These are phyloP conservation scores for Sinosuthora webbiana DNA, from an alignment of 2,113 vertebrate genomes.

Conservation along the genomic window DNA sequence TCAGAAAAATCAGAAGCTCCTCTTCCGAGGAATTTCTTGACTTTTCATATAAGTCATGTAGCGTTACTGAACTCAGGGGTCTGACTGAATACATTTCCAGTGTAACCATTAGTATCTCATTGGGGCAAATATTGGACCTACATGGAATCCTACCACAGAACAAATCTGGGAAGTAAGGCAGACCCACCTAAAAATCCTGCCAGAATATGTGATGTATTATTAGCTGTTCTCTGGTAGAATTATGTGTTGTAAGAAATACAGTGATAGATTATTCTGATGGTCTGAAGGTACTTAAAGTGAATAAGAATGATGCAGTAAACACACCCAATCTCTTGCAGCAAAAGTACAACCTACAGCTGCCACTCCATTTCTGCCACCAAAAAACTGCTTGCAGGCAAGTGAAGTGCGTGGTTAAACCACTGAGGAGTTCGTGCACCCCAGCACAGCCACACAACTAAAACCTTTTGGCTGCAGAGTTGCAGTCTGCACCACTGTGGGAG, in stretches of 20 bases:
- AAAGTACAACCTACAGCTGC: neutral
- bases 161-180: neutral
- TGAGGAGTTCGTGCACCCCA: neutral
- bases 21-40: neutral
- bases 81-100: neutral
- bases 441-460: neutral
- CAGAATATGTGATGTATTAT: neutral
- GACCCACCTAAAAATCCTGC: neutral
- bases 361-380: neutral
- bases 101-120: neutral
- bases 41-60: neutral
- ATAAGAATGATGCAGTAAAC: rapidly evolving
- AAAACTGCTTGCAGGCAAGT: neutral
- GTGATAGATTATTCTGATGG: neutral
- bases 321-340: neutral
- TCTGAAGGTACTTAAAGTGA: neutral
- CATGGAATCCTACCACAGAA: neutral
- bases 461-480: neutral
- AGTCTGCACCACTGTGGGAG: neutral
- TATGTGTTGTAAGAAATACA: neutral
- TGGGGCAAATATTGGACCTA: neutral
- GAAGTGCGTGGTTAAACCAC: neutral
- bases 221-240: neutral
- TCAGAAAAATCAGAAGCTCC: neutral
- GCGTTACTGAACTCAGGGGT: neutral